phyloP scores from a whole-genome alignment of 2,113 vertebrate species.

The Aptenodytes patagonicus region DNA sequence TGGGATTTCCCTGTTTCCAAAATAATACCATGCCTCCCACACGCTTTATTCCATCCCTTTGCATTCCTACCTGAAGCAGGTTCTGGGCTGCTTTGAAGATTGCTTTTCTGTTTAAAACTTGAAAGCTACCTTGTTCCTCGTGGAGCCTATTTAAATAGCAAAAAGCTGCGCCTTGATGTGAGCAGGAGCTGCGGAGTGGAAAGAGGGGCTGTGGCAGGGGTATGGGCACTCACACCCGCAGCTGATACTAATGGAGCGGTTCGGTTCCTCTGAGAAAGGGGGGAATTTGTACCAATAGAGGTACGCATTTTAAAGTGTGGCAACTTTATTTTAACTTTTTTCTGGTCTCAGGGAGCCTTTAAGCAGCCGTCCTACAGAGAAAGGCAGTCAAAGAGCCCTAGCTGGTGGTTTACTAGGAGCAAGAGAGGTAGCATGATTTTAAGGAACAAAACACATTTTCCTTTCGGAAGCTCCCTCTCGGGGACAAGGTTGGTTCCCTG shows the following conservation, averaged over 20 bases:
- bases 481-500: not conserved
- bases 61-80: constrained; percentile 32
- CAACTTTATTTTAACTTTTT: not conserved
- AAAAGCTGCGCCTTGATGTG: not conserved
- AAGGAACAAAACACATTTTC: not conserved
- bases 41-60: constrained; percentile 32
- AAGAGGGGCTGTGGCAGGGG: not conserved
- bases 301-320: not conserved
- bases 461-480: not conserved
- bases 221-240: not conserved
- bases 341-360: not conserved
- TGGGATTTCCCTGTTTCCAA: constrained; percentile 70
- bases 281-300: not conserved
- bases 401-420: not conserved
- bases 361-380: not conserved
- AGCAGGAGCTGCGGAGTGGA: not conserved
- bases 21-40: constrained; percentile 60
- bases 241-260: not conserved
- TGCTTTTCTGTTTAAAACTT: constrained; percentile 41
- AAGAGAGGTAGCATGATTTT: not conserved
- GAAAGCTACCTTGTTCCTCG: not conserved
- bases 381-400: not conserved
- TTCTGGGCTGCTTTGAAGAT: constrained; percentile 58
- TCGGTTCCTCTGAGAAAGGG: not conserved
- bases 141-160: not conserved